Percentiles rank a stretch among this genome's conserved stretches.
Conservation (phyloP, 2,113 vertebrate genomes). For the Butastur rufipennis region DNA sequence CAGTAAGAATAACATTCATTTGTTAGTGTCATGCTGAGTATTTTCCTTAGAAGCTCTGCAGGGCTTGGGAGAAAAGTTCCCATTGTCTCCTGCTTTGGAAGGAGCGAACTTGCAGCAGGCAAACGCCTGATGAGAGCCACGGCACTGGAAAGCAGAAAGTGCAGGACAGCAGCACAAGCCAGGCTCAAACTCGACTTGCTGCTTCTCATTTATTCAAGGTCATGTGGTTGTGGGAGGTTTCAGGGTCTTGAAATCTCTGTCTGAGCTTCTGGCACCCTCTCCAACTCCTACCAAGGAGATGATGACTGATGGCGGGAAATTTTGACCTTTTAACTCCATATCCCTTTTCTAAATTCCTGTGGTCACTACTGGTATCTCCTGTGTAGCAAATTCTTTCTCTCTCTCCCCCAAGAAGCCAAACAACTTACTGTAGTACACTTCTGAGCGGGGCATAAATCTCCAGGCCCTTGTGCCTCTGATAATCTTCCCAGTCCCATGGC, state of each 20-base stretch:
- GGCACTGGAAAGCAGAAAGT: background rate
- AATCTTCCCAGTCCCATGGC: background rate
- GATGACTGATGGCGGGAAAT: constrained; percentile 27
- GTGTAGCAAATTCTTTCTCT: background rate
- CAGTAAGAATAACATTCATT: background rate
- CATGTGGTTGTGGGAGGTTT: background rate
- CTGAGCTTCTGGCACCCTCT: background rate
- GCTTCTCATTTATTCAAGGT: background rate
- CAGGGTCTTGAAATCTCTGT: background rate
- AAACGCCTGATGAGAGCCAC: background rate
- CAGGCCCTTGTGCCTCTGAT: background rate
- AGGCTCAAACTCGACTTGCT: background rate
- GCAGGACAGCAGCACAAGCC: background rate
- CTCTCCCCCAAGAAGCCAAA: constrained; percentile 13
- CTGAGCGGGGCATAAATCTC: background rate
- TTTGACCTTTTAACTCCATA: constrained; percentile 50
- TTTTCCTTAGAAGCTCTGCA: background rate
- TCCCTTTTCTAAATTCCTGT: constrained; percentile 52
- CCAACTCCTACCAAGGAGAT: background rate
- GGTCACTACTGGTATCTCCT: constrained; percentile 45
- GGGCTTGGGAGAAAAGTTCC: background rate
- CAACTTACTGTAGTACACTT: constrained; percentile 14
- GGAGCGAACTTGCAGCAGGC: background rate
- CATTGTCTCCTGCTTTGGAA: background rate
- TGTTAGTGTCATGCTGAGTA: background rate